Conservation (phyloP, 2,888 invertebrate species). For the Temnothorax ravouxi region DNA sequence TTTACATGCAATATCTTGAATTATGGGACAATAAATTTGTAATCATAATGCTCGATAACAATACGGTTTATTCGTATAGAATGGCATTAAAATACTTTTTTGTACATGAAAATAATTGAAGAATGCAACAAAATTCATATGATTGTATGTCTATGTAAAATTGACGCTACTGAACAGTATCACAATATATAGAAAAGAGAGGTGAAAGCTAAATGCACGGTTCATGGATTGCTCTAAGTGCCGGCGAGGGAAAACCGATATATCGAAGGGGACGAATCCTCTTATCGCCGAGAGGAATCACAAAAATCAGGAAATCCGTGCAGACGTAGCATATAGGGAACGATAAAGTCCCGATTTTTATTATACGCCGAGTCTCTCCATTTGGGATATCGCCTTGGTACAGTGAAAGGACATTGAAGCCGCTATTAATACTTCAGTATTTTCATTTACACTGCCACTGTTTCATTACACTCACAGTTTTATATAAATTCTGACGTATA, state of each 20-base stretch:
- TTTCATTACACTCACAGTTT: slow-evolving; percentile 13
- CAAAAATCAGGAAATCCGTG: slow-evolving; percentile 68
- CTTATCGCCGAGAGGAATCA: slow-evolving; percentile 71
- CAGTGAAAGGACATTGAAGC: background rate
- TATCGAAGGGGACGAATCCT: slow-evolving; percentile 73
- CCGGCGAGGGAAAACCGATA: slow-evolving; percentile 63
- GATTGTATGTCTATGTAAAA: background rate
- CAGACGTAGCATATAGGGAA: slow-evolving; percentile 68
- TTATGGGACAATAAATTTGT: background rate
- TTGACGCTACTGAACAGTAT: background rate
- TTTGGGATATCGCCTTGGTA: slow-evolving; percentile 6
- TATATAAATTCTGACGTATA: slow-evolving; percentile 31
- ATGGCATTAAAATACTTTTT: background rate
- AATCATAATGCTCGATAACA: background rate
- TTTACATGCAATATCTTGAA: background rate
- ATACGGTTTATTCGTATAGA: background rate
- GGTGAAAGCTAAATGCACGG: slow-evolving; percentile 66
- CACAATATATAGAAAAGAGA: slow-evolving; percentile 44
- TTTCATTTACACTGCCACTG: background rate
- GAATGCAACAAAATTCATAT: background rate
- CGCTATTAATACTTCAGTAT: background rate
- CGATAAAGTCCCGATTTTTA: slow-evolving; percentile 67
- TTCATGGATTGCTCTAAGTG: slow-evolving; percentile 69
- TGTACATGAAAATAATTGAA: background rate
- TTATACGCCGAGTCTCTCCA: slow-evolving; percentile 57